Conservation (phyloP, 1,140 invertebrate species). For the Sweltsa coloradensis region DNA sequence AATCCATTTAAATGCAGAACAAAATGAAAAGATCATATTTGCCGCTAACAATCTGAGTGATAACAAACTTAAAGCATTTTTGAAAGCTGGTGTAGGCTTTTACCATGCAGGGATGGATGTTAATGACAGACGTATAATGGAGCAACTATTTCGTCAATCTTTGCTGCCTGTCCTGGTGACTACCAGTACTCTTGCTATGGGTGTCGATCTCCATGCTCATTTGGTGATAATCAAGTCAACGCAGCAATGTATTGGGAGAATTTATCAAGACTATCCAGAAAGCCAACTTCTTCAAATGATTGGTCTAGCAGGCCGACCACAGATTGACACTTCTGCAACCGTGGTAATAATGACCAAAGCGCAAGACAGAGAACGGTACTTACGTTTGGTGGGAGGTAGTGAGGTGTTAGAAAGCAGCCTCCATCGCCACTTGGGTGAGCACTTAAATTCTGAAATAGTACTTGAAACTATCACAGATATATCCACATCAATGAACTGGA, state of each 20-base stretch:
- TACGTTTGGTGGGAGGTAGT: constrained; percentile 40
- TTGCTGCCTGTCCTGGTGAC: constrained; percentile 53
- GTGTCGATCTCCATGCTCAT: constrained; percentile 71
- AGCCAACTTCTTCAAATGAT: constrained; percentile 72
- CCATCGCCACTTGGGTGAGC: constrained; percentile 59
- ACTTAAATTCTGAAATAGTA: constrained; percentile 70
- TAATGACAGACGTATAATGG: constrained; percentile 40
- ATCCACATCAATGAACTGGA: constrained; percentile 60
- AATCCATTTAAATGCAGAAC: constrained; percentile 37
- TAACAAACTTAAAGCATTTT: constrained; percentile 42
- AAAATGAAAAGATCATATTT: constrained; percentile 36
- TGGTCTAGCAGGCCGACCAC: constrained; percentile 66
- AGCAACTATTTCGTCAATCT: constrained; percentile 45
- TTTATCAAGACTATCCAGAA: constrained; percentile 55
- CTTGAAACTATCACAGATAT: constrained; percentile 57
- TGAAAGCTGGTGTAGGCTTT: constrained; percentile 51
- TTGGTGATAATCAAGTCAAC: constrained; percentile 74
- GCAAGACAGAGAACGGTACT: constrained; percentile 45
- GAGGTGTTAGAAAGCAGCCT: constrained; percentile 49
- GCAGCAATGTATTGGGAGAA: constrained; percentile 51
- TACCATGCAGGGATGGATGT: constrained; percentile 64
- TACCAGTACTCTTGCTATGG: constrained; percentile 63
- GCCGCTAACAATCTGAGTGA: constrained; percentile 40
- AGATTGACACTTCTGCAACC: constrained; percentile 60
- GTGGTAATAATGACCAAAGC: constrained; percentile 71